A percentile compares a stretch with the other conserved stretches of the same genome.
phyloP scores from a whole-genome alignment of 2,113 vertebrate genomes.

The Argyrosomus japonicus region DNA sequence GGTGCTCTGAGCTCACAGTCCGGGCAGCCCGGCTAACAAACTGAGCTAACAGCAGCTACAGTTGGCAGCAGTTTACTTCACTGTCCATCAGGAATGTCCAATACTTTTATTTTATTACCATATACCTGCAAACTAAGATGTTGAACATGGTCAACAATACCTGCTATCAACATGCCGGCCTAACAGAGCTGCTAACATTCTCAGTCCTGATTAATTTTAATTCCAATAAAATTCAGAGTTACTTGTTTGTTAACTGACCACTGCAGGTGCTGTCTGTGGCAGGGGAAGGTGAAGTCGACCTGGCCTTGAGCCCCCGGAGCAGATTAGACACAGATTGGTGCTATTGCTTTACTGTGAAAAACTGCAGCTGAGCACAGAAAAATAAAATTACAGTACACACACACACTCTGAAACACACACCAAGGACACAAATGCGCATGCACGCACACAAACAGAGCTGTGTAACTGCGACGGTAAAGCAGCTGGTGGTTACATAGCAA shows the following conservation, averaged over 20 bases:
- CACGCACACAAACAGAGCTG: slow-evolving; percentile 9
- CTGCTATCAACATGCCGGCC: too few relatives aligned
- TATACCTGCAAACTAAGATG: too few relatives aligned
- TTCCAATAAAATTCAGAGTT: background rate
- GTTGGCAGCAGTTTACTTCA: too few relatives aligned
- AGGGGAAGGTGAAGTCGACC: background rate
- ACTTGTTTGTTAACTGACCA: background rate
- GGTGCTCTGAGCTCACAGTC: too few relatives aligned
- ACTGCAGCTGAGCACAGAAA: slow-evolving; percentile 31
- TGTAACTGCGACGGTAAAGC: slow-evolving; percentile 30
- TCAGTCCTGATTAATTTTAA: background rate
- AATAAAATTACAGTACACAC: slow-evolving; percentile 19
- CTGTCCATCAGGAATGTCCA: too few relatives aligned
- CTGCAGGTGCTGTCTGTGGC: background rate
- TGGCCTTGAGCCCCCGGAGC: slow-evolving; percentile 10
- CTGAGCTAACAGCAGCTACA: too few relatives aligned
- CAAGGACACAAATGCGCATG: background rate
- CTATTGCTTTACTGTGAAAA: slow-evolving; percentile 25
- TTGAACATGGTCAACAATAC: background rate
- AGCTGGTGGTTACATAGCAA: slow-evolving; percentile 63
- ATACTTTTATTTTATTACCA: too few relatives aligned
- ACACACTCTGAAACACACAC: background rate
- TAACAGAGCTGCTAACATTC: too few relatives aligned
- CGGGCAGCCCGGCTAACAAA: too few relatives aligned
- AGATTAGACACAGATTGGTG: slow-evolving; percentile 28